Base-by-base conservation (phyloP, 1,140 invertebrate species). In the Drosophila sechellia region DNA sequence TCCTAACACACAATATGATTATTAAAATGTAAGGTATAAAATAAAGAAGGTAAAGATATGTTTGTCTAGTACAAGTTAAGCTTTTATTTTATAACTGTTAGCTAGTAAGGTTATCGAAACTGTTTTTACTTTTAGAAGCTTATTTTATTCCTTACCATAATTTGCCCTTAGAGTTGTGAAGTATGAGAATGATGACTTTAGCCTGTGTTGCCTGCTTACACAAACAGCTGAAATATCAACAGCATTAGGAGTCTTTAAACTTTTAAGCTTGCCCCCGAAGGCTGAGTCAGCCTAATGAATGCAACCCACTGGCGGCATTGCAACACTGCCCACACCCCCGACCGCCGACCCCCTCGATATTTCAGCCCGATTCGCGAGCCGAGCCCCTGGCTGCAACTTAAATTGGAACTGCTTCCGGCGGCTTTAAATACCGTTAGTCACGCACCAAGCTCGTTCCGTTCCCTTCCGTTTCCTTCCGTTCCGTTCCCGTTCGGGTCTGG, bases 351-450 rank as follows among this genome's bases (percentile, higher is more conserved):
- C 31, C 43, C 22, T 25, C 54, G 45, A 35, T 43, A 35, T 52
- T 48, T 43, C 27, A 20, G 52, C 31, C 65, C 46, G 37, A 37
- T 69, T 40, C 17, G 25, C 64, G 20, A 55, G 68, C 48, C 70
- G 49, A 65, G 72, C 54, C 61, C 68, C 49, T 75, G 76, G 78
- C 63, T 85, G 81, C 73, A 91, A 91, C 84, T 91, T 91, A 91
- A 89, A 91, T 91, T 91, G 89, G 89, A 91, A 87, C 79, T 84
- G 81, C 89, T 91, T 91, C 89, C 89, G 89, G 89, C 76, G 76
- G 73, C 83, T 85, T 85, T 91, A 91, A 91, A 91, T 91, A 81
- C 81, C 79, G 66, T 83, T 81, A 89, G 89, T 91, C 89, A 91
- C 89, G 89, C 89, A 91, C 79, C 59, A 57, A 61, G 77, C 58